Base-by-base conservation (phyloP, 2,888 invertebrate genomes). In the Drosophila atroscutellata region DNA sequence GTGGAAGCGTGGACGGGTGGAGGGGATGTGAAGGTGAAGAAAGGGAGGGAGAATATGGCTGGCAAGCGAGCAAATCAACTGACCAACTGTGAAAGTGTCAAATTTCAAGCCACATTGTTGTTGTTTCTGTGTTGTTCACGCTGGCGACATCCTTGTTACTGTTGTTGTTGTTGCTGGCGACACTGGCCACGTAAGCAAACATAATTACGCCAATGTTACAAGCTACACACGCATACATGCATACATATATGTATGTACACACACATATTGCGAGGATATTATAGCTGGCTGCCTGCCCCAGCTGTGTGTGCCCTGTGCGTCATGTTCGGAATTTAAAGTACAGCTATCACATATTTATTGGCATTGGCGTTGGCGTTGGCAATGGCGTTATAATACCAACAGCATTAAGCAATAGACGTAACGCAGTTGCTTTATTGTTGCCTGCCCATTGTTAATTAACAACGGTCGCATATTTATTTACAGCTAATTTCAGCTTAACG, bases 21-120 rank as follows among this genome's bases (percentile, higher is more conserved):
- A 3, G 39, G 18, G 60, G 1, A 3, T 24, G 9, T 18, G 26
- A 32, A 4, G 37, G 49, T n/a, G 26, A 32, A 6, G 37, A 39
- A 9, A 9, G 34, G 13, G 55, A 37, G 15, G 39, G n/a, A n/a
- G 26, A 42, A 64, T 68, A 74, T 55, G 70, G 70, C 72, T 68
- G 77, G 62, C 77, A 77, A 80, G 82, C 77, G 85, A 84, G 59
- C 85, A 85, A 85, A 88, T 90, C 84, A 89, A 88, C 85, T 85
- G 85, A 88, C 85, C 85, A 85, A 85, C 85, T 85, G 85, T 90
- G 85, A 85, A 85, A 85, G 85, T 85, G 85, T 85, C 85, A 85
- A 85, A 85, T 90, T 85, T 85, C 85, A 88, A 77, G 85, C 86
- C 89, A 83, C 86, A 90, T 85, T 85, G 88, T 89, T 85, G 90